Evolutionary conservation across 2,797 vertebrate species (phyloP), one percentile per base, ranked within the genome.

Genomic region (Sternotherus odoratus): DNA sequence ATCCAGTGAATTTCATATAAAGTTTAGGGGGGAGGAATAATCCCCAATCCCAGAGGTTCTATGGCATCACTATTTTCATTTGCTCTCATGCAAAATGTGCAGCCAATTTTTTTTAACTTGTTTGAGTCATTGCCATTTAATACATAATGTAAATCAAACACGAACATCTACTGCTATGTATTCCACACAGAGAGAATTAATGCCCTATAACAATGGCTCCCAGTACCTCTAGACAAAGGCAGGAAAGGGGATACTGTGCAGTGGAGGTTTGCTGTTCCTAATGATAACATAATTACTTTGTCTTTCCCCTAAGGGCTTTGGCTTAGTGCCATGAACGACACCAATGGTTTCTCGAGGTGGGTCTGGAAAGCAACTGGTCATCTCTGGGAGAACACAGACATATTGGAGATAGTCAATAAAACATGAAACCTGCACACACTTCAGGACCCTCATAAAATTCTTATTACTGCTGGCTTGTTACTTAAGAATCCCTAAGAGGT

Each of bases 401-500:
- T 60, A 21, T 51, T 66, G 72, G 86, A 56, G 94, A 77, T 30
- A 87, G 85, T 82, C 92, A 92, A 53, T 87, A 95, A 91, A 93
- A 92, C 78, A 79, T 69, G 87, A 96, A 96, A 81, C 72, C 92
- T 79, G 21, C 90, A 81, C 86, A 49, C 79, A 88, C 54, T 80
- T 92, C 84, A 96, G 56, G 77, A 92, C 93, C 84, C 91, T 96
- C 93, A 88, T 93, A 93, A 96, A 93, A 94, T 78, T 91, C 88
- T 89, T 93, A 83, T 95, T 95, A 89, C 74, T 87, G 83, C 88
- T 90, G 74, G 79, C 39, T 57, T 91, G 89, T 95, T 94, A 92
- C 95, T 87, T 92, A 93, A 96, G 94, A 97, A 95, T 95, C 95
- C 94, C 95, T 92, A 60, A 92, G 95, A 95, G 91, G 72, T 90